phyloP scores from a whole-genome alignment of 2,113 vertebrate species.

The Vimba vimba region DNA sequence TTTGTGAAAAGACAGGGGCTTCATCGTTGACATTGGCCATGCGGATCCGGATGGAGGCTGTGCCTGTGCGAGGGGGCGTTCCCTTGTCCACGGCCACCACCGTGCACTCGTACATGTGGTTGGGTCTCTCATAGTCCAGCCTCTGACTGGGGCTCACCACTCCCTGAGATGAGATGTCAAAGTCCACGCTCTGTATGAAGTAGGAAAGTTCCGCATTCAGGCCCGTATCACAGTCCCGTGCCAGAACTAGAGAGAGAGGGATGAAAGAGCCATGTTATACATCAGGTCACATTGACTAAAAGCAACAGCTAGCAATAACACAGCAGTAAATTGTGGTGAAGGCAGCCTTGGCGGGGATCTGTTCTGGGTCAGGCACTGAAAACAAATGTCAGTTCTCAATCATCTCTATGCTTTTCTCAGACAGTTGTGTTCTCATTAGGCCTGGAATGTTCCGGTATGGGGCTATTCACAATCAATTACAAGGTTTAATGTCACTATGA shows the following conservation, averaged over 20 bases:
- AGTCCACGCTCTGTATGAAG: conserved; percentile 82
- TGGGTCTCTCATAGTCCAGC: conserved; percentile 85
- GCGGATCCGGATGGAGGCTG: conserved; percentile 82
- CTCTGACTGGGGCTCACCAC: conserved; percentile 80
- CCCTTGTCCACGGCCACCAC: conserved; percentile 87
- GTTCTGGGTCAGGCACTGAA: conserved; percentile 1
- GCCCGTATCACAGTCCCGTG: conserved; percentile 86
- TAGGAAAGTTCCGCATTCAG: conserved; percentile 85
- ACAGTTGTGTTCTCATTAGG: conserved; percentile 21
- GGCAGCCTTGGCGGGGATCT: conserved; percentile 18
- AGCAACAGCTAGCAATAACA: conserved; percentile 23
- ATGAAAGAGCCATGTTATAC: conserved; percentile 20
- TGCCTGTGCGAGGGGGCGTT: conserved; percentile 82
- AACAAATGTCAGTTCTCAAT: conserved; percentile 22
- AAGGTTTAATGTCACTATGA: conserved; percentile 19
- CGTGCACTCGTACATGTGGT: conserved; percentile 89
- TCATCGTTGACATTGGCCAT: conserved; percentile 86
- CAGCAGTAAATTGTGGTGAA: conserved; percentile 30
- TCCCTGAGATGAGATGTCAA: conserved; percentile 81
- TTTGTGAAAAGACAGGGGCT: conserved; percentile 85
- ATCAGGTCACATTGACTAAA: conserved; percentile 40
- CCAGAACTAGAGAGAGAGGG: conserved; percentile 75
- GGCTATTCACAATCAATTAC: background rate
- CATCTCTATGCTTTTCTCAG: conserved; percentile 1
- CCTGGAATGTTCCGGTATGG: conserved; percentile 8